A percentile compares a stretch with the other conserved stretches of the same genome.
Evolutionary conservation across 2,113 vertebrate genomes (phyloP).

Genomic region (Stegostoma tigrinum): DNA sequence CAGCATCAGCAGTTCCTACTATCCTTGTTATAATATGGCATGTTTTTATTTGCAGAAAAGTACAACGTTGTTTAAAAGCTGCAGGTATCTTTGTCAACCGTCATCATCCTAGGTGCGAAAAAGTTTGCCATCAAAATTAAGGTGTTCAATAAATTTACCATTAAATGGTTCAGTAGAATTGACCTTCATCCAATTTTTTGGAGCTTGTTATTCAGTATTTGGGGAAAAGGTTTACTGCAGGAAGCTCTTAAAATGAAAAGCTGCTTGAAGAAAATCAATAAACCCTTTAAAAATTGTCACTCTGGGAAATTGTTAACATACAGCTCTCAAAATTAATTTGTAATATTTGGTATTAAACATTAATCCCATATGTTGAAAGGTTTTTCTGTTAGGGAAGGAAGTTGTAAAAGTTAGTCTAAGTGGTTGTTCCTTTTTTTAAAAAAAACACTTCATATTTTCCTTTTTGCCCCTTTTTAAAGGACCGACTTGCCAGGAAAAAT

Average conservation of each 20-base stretch:
- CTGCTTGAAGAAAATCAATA: not conserved
- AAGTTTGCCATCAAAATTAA: not conserved
- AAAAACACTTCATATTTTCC: not conserved
- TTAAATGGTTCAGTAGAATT: not conserved
- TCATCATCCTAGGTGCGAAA: not conserved
- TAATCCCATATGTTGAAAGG: not conserved
- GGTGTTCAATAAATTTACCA: not conserved
- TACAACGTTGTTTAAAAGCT: not conserved
- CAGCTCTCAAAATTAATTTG: not conserved
- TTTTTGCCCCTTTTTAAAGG: constrained; percentile 8
- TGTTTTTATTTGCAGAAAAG: not conserved
- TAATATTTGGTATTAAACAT: not conserved
- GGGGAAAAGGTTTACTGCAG: not conserved
- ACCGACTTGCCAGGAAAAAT: constrained; percentile 12
- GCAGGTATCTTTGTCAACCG: not conserved
- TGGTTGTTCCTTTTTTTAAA: not conserved
- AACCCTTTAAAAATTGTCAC: not conserved
- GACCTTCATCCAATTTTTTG: not conserved
- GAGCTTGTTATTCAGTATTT: not conserved
- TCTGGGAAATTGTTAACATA: not conserved
- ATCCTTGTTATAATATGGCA: not conserved
- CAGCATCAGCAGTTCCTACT: no score
- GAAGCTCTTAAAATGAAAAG: not conserved
- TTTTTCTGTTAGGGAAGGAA: not conserved
- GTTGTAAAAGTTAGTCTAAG: not conserved